A percentile compares a stretch with the other conserved stretches of the same genome.
phyloP scores from a whole-genome alignment of 2,797 vertebrate genomes.

The Syndactyla subalaris region DNA sequence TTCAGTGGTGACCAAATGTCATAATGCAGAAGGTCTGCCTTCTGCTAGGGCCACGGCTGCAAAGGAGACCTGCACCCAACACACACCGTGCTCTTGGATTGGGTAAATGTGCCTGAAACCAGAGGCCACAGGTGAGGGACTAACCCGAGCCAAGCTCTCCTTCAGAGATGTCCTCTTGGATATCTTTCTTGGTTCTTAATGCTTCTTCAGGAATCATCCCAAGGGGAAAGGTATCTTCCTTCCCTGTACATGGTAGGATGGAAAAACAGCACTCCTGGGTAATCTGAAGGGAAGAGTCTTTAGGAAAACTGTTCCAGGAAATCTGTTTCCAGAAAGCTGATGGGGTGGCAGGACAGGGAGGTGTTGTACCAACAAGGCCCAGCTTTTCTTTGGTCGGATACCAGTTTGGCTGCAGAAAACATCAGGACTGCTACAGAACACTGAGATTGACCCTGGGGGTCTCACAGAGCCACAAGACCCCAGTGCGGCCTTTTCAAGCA shows the following conservation, averaged over 20 bases:
- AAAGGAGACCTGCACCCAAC: background rate
- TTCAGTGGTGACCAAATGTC: background rate
- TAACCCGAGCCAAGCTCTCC: background rate
- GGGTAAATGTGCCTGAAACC: background rate
- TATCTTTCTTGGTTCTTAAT: background rate
- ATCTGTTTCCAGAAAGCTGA: background rate
- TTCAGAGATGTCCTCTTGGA: background rate
- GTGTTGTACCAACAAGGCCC: background rate
- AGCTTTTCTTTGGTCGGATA: background rate
- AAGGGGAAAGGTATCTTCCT: background rate
- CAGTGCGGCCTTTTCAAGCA: background rate
- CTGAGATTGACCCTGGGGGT: no score
- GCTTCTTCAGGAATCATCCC: background rate
- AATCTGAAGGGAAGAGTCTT: background rate
- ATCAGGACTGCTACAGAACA: background rate
- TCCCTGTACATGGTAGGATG: background rate
- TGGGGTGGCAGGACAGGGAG: background rate
- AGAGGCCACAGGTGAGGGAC: background rate
- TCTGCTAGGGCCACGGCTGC: background rate
- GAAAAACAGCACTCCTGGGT: background rate
- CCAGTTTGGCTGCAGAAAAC: background rate
- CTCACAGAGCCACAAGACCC: background rate
- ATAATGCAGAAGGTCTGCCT: background rate
- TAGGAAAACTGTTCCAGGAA: background rate
- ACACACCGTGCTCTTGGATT: fast-evolving